phyloP scores from a whole-genome alignment of 2,888 invertebrate genomes.

The Eumerus sabulonum region DNA sequence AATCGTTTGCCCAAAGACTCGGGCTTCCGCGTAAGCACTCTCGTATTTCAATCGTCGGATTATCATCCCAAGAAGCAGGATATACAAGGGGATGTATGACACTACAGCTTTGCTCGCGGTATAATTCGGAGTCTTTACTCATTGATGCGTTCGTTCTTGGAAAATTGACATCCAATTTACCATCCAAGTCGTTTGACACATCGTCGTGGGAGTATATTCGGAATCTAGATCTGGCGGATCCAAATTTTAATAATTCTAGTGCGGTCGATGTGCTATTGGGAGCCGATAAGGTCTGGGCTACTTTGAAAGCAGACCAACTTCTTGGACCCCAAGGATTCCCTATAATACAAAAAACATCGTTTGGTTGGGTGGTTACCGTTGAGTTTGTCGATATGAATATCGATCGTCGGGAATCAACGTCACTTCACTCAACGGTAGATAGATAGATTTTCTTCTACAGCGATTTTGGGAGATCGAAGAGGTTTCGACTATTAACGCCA shows the following conservation, averaged over 20 bases:
- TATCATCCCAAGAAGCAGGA: no score
- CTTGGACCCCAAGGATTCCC: background rate
- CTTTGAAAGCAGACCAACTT: constrained; percentile 3
- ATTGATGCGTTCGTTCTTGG: no score
- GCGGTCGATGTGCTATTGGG: constrained; percentile 10
- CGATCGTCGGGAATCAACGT: no score
- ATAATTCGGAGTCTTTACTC: no score
- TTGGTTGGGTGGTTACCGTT: constrained; percentile 10
- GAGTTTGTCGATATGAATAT: no score
- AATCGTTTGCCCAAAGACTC: constrained; percentile 16
- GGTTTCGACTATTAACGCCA: constrained; percentile 36
- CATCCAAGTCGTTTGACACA: no score
- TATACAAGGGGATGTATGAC: no score
- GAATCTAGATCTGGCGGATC: constrained; percentile 7
- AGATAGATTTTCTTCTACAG: constrained; percentile 40
- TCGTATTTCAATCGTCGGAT: no score
- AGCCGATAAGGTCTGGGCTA: constrained; percentile 14
- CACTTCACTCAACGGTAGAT: no score
- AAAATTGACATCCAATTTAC: no score
- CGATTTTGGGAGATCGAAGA: constrained; percentile 50
- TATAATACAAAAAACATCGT: constrained; percentile 1
- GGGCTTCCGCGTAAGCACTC: constrained; percentile 1
- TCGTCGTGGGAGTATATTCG: no score
- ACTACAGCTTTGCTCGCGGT: no score
- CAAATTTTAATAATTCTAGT: background rate